Evolutionary conservation across 2,888 invertebrate species (phyloP).

Genomic region (Andrena dorsata): DNA sequence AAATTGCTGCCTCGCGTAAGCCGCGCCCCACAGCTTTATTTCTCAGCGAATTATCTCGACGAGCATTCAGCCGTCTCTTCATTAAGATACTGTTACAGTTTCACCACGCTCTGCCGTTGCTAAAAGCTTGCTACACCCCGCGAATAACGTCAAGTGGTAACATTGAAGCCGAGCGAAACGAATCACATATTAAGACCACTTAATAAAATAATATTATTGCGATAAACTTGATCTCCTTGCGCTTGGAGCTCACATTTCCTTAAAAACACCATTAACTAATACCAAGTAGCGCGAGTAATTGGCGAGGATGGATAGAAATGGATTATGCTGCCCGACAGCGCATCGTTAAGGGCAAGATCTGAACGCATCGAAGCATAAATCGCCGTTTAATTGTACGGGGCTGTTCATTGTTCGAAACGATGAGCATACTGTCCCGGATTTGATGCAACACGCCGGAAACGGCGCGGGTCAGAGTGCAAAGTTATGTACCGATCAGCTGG

Average conservation of each 20-base stretch:
- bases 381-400: slow-evolving; percentile 62
- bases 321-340: not conserved
- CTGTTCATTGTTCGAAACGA: slow-evolving; percentile 52
- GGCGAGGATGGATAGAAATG: not conserved
- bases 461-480: slow-evolving; percentile 71
- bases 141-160: not conserved
- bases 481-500: slow-evolving; percentile 75
- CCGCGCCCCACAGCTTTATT: slow-evolving; percentile 18
- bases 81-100: not conserved
- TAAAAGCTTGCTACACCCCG: not conserved
- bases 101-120: not conserved
- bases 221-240: too few relatives aligned
- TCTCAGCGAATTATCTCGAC: slow-evolving; percentile 2
- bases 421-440: slow-evolving; percentile 22
- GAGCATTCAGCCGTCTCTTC: not conserved
- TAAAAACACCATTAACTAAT: too few relatives aligned
- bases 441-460: slow-evolving; percentile 46
- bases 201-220: too few relatives aligned
- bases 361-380: slow-evolving; percentile 28
- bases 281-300: too few relatives aligned
- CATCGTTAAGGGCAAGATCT: not conserved
- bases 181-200: not conserved
- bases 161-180: not conserved
- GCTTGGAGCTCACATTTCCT: too few relatives aligned
- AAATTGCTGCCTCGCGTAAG: slow-evolving; percentile 15